Evolutionary conservation across 2,888 invertebrate genomes (phyloP).

Genomic region (Panorpa germanica): DNA sequence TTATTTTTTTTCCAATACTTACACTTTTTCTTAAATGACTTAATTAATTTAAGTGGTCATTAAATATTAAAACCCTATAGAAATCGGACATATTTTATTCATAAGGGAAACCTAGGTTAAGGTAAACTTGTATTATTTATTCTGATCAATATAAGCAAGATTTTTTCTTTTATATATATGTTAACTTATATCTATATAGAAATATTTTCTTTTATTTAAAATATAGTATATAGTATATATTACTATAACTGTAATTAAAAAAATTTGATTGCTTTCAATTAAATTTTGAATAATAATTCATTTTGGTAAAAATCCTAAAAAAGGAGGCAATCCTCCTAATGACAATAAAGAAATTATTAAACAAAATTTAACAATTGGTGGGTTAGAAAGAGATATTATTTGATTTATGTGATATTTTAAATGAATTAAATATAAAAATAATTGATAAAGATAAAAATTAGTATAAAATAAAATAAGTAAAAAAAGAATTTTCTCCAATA

Average conservation of each 20-base stretch:
- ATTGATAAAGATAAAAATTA: constrained; percentile 26
- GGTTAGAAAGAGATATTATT: constrained; percentile 25
- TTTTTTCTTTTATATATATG: no score
- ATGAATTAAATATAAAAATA: constrained; percentile 26
- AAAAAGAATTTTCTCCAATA: constrained; percentile 27
- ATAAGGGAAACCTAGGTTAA: no score
- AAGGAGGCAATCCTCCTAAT: constrained; percentile 35
- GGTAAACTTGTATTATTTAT: no score
- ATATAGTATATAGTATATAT: constrained; percentile 31
- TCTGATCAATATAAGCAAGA: no score
- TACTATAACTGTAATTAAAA: constrained; percentile 27
- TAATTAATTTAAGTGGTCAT: no score
- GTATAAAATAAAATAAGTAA: constrained; percentile 28
- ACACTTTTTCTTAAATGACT: no score
- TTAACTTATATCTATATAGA: no score
- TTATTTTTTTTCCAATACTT: no score
- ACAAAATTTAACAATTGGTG: constrained; percentile 26
- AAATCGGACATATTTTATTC: no score
- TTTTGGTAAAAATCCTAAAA: constrained; percentile 41
- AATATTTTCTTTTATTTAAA: no score
- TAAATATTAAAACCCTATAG: no score
- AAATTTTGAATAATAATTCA: constrained; percentile 34
- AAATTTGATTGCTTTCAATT: constrained; percentile 24
- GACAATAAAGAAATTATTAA: constrained; percentile 33
- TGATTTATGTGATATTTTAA: constrained; percentile 32